Base-by-base conservation (phyloP, 2,113 vertebrate genomes). In the Platanista minor region DNA sequence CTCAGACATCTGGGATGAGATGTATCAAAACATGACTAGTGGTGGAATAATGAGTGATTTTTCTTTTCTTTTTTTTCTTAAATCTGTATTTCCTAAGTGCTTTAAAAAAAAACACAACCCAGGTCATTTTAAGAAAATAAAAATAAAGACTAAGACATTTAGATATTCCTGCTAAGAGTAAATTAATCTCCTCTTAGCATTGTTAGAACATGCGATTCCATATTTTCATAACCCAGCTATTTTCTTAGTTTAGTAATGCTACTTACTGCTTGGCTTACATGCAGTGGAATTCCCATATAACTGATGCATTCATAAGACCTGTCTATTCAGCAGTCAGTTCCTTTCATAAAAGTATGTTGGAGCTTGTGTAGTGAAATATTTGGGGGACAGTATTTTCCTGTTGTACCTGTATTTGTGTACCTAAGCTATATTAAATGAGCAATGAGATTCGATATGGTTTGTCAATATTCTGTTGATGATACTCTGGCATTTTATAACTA, bases 321-420 rank as follows among this genome's bases (percentile, higher is more conserved):
- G 11, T 41, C 10, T 94, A 36, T 52, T 39, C 62, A 96, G 25
- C 52, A 77, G 15, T 36, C 49, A 41, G n/a, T 74, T 87, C 27
- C 14, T 96, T 95, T 85, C 46, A 81, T 61, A 84, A 87, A 96
- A 87, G 31, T 83, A 75, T 67, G 59, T 91, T 83, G 29, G 61
- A 87, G 67, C n/a, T 25, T 71, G 20, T 75, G 31, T 83, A 18
- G 39, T 84, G 11, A 91, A 83, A 83, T 82, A 85, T 43, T 97
- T 71, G 5, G 39, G 72, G 11, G 4, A n/a, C 3, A 74, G 4
- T 69, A 80, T 82, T 95, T 91, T 97, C 81, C 52, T 86, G 13
- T 64, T 88, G 8, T 89, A 75, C 23, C 31, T 92, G 5, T 33
- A 20, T 69, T 81, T 91, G 25, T 5, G 18, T 66, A 36, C 8